A percentile compares a stretch with the other conserved stretches of the same genome.
Conservation (phyloP, 1,140 invertebrate species). For the Oreohelix idahoensis region DNA sequence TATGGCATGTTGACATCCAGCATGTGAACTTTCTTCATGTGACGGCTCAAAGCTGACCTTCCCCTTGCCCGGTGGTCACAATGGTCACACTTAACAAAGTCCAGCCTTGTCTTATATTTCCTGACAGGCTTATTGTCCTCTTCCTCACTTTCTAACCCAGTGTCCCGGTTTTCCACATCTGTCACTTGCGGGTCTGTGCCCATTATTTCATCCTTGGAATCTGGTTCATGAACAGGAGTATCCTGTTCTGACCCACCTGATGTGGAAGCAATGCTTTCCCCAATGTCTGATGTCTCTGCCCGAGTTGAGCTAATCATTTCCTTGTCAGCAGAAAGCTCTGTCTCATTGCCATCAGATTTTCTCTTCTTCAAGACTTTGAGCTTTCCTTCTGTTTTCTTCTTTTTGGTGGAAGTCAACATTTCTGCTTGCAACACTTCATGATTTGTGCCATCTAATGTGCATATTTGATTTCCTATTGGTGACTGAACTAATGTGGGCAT, state of each 20-base stretch:
- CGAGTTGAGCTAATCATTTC: not conserved
- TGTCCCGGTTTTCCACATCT: constrained; percentile 33
- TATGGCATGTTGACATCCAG: constrained; percentile 43
- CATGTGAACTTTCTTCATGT: constrained; percentile 50
- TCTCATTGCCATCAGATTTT: not conserved
- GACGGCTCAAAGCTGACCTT: constrained; percentile 46
- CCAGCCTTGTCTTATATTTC: constrained; percentile 44
- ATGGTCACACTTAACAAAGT: constrained; percentile 41
- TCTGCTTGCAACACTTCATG: not conserved
- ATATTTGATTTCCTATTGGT: not conserved
- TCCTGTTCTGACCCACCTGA: constrained; percentile 37
- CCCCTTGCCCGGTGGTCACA: constrained; percentile 45
- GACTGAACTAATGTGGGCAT: constrained; percentile 14
- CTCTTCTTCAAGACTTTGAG: constrained; percentile 26
- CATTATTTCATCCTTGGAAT: constrained; percentile 27
- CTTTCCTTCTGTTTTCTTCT: constrained; percentile 43
- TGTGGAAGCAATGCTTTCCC: constrained; percentile 38
- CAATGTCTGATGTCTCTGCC: constrained; percentile 39
- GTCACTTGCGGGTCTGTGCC: not conserved
- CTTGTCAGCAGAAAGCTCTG: not conserved
- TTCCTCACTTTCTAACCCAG: constrained; percentile 37
- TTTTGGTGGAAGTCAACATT: constrained; percentile 42
- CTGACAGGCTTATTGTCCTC: constrained; percentile 40
- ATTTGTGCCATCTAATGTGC: not conserved
- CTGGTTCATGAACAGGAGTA: constrained; percentile 25